Base-by-base conservation (phyloP, 2,113 vertebrate genomes). In the Indicator indicator region DNA sequence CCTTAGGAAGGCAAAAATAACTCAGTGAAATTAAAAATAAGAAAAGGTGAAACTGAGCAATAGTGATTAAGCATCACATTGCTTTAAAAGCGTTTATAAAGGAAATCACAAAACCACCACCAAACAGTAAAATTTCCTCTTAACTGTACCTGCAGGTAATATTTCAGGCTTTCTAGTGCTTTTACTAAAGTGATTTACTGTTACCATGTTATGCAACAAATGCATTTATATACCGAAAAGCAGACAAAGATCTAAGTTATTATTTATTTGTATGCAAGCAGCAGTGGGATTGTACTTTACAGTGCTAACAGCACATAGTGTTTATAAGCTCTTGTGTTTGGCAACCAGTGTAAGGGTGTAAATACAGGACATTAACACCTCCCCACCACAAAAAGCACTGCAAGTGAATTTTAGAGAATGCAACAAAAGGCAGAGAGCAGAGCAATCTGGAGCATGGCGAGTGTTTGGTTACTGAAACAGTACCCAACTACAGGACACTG, bases 191-290 rank as follows among this genome's bases (percentile, higher is more conserved):
- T 81, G 79, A 91, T 95, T 95, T 95, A 95, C 71, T 54, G 55
- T 79, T 79, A 59, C 72, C 36, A 6, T 16, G 14, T 58, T 86
- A 86, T 11, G 16, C 32, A 38, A 90, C 85, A 94, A 93, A 86
- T 17, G 69, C 79, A 59, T 78, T 94, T 83, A 67, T 42, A 81
- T 12, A 6, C 48, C 0, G 0, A 81, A 88, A 90, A 91, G 91
- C 12, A 0, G 90, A 77, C 79, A 86, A 80, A 71, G 33, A 93
- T 73, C 76, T 56, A 56, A 74, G 65, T 71, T 88, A 27, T 89
- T 96, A 95, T 88, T 95, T 95, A 94, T 93, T 89, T 94, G 88
- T 90, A 88, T 55, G 76, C 65, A 27, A 83, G 82, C 62, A 91
- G 94, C 94, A 83, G 58, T 36, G 79, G 91, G 95, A 87, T 77